Conservation (phyloP, 2,888 invertebrate species). For the Drosophila lacicola region DNA sequence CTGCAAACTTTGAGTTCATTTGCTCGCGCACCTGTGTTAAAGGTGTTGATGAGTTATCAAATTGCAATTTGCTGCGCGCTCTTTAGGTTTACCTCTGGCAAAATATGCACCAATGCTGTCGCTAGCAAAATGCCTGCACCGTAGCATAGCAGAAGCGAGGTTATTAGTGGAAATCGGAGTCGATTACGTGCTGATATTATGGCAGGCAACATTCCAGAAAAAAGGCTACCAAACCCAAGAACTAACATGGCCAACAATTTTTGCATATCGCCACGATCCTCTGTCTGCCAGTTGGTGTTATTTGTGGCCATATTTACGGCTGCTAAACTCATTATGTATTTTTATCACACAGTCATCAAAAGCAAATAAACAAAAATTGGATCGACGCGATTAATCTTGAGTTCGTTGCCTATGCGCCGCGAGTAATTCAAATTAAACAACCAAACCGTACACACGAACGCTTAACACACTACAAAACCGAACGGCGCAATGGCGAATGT, state of each 20-base stretch:
- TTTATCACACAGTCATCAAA: slow-evolving; percentile 40
- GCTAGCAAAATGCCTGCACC: slow-evolving; percentile 93
- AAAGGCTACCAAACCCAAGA: slow-evolving; percentile 89
- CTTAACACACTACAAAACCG: slow-evolving; percentile 21
- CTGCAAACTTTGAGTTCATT: slow-evolving; percentile 87
- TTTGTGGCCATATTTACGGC: slow-evolving; percentile 35
- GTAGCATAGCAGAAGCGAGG: slow-evolving; percentile 91
- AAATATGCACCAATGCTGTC: slow-evolving; percentile 91
- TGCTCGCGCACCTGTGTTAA: slow-evolving; percentile 85
- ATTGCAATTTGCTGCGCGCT: slow-evolving; percentile 1
- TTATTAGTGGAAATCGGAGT: slow-evolving; percentile 87
- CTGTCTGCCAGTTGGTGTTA: slow-evolving; percentile 26
- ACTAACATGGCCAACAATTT: slow-evolving; percentile 89
- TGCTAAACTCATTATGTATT: slow-evolving; percentile 41
- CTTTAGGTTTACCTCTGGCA: slow-evolving; percentile 89
- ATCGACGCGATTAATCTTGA: slow-evolving; percentile 8
- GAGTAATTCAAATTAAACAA: slow-evolving; percentile 33
- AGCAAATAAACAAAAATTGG: slow-evolving; percentile 40
- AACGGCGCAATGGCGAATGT: slow-evolving; percentile 33
- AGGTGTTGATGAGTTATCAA: slow-evolving; percentile 8
- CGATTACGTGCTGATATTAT: slow-evolving; percentile 87
- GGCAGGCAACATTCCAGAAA: slow-evolving; percentile 90
- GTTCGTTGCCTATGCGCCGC: slow-evolving; percentile 26
- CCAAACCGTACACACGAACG: slow-evolving; percentile 2
- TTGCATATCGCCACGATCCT: slow-evolving; percentile 83